Evolutionary conservation across 2,888 invertebrate genomes (phyloP), one percentile per base, ranked within the genome.

Genomic region (Cataglyphis livida): DNA sequence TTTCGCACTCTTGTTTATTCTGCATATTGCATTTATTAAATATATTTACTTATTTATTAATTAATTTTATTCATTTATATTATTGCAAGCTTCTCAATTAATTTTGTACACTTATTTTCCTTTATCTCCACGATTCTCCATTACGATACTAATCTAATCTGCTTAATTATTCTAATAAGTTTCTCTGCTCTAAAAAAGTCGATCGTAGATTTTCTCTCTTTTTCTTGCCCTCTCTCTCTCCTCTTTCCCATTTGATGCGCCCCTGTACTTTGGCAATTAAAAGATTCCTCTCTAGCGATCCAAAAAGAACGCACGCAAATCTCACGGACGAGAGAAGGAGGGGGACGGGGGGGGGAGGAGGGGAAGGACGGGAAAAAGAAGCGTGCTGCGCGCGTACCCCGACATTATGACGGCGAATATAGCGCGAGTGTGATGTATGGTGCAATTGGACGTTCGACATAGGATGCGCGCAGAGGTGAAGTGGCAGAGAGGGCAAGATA

Each of bases 371-470:
- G 35, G 57, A 79, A 64, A 32, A 76, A 38, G 54, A 59, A 76
- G 38, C 73, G 74, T n/a, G 73, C 70, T 78, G 83, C 64, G 73
- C 66, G 64, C 59, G 73, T 84, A 85, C 78, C 85, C 88, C 73
- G 41, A 70, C 68, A 84, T 88, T 87, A 88, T 90, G 88, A 87
- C 76, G 87, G 87, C 79, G 85, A 88, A 90, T 88, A 91, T 90
- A 84, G 85, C 84, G 87, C 85, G 82, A 83, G 84, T 74, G 79
- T 90, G 90, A 90, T 90, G 84, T 88, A 91, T 88, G 84, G 81
- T 62, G 91, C 90, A 87, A 91, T 90, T 87, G 87, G 87, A 87
- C 82, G 83, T 61, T 71, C 76, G 82, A 79, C 85, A 70, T 44
- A 41, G 82, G 54, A 82, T 68, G 84, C 66, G 48, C 61, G 62